Evolutionary conservation across 2,113 vertebrate genomes (phyloP).

Genomic region (Hemiprocne comata): DNA sequence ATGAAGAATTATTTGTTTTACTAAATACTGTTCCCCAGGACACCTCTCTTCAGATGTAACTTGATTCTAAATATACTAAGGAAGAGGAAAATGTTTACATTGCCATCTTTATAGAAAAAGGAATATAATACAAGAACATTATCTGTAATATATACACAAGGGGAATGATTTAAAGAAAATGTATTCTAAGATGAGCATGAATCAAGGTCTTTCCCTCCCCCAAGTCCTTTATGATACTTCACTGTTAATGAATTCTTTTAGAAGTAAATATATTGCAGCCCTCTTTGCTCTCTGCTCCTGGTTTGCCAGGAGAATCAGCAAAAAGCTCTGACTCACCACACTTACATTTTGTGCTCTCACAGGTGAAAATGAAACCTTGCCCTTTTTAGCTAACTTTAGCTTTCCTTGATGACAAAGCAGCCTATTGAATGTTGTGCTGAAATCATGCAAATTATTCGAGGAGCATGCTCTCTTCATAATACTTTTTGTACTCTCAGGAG

Average conservation of each 20-base stretch:
- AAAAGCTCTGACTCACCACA: neutral
- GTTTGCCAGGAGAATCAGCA: neutral
- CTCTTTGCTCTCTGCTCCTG: neutral
- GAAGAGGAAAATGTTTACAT: constrained; percentile 58
- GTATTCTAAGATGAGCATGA: constrained; percentile 50
- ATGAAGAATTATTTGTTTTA: constrained; percentile 49
- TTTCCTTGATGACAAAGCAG: neutral
- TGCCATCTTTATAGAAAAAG: constrained; percentile 44
- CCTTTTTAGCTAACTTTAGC: neutral
- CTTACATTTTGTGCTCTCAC: neutral
- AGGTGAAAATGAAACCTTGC: constrained; percentile 12
- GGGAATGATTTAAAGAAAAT: constrained; percentile 68
- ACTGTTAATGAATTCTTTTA: constrained; percentile 62
- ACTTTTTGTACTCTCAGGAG: rapidly evolving
- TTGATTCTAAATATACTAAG: constrained; percentile 41
- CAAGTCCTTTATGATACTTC: neutral
- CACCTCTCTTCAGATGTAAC: constrained; percentile 48
- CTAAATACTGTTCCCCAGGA: constrained; percentile 30
- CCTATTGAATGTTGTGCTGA: neutral
- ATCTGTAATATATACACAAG: constrained; percentile 68
- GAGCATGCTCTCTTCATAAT: neutral
- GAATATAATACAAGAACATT: constrained; percentile 43
- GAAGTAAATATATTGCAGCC: constrained; percentile 14
- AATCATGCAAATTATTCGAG: neutral
- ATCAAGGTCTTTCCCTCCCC: constrained; percentile 33